Evolutionary conservation across 2,797 vertebrate genomes (phyloP), one percentile per base, ranked within the genome.

Genomic region (Alcedo atthis): DNA sequence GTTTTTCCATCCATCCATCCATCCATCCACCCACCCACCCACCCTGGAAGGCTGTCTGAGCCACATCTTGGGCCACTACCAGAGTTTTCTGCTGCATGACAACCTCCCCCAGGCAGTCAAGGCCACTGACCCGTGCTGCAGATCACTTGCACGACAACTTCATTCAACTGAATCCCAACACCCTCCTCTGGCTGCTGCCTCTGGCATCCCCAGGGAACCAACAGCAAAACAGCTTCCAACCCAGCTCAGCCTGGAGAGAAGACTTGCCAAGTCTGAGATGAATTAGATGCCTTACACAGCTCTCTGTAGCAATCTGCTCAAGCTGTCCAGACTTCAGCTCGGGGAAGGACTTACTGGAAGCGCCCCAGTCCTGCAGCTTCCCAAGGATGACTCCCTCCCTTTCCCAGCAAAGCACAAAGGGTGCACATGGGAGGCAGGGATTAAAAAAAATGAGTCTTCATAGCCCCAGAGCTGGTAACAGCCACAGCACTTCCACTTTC

Each of bases 41-140:
- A 28, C 51, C 4, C 24, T 55, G 53, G 76, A 35, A 77, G 28
- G 80, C 51, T 46, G 71, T 5, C 51, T 12, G 45, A 53, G 45
- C 13, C 10, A 0, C n/a, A 15, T 11, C 33, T 6, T 6, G 32
- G 73, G 81, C 12, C 78, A 6, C 35, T 5, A 33, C 8, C 62
- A 20, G 85, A n/a, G 71, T 30, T 54, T 7, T 1, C 30, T 13
- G 15, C 71, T 9, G 66, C 12, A 48, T 14, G 7, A 3, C 2
- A 4, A 10, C 45, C 90, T n/a, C 25, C 53, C 2, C 0, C 3
- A 8, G 20, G 11, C 62, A 19, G 2, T 0, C 35, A 2, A 5
- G 37, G 64, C 48, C 18, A 0, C 89, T 17, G 69, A 9, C 26
- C 58, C 30, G 10, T 26, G 0, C 9, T 11, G 59, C 26, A 28